Conservation (phyloP, 92 coral and sea anemone species). For the Blastomussa wellsi region DNA sequence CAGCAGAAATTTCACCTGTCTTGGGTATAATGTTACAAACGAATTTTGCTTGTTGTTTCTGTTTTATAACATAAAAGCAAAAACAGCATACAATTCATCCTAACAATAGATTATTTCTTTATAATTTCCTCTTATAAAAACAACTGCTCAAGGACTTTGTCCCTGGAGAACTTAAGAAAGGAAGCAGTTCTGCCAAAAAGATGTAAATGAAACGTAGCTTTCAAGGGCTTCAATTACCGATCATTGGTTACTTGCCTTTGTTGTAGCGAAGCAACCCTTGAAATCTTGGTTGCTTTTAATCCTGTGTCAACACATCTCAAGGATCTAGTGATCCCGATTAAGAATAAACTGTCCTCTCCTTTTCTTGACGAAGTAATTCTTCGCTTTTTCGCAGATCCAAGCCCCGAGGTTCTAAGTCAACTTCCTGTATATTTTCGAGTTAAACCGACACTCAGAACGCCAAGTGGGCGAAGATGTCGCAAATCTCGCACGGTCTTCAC, state of each 20-base stretch:
- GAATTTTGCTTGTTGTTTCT: slow-evolving; percentile 28
- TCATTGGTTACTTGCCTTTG: slow-evolving; percentile 41
- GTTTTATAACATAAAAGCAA: slow-evolving; percentile 24
- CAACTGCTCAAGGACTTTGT: slow-evolving; percentile 32
- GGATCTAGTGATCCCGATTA: slow-evolving; percentile 14
- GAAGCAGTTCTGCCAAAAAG: slow-evolving; percentile 42
- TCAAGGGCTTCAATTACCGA: slow-evolving; percentile 37
- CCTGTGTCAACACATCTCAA: slow-evolving; percentile 35
- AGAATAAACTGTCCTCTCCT: slow-evolving; percentile 1
- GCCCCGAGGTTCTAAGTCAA: slow-evolving; percentile 84
- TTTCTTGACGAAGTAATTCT: slow-evolving; percentile 2
- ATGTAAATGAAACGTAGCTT: slow-evolving; percentile 23
- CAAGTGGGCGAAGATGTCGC: slow-evolving; percentile 97
- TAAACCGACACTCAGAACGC: slow-evolving; percentile 92
- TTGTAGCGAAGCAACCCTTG: slow-evolving; percentile 44
- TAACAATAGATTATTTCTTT: slow-evolving; percentile 33
- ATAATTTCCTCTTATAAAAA: slow-evolving; percentile 29
- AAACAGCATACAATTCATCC: background rate
- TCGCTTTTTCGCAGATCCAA: slow-evolving; percentile 66
- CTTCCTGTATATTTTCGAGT: slow-evolving; percentile 97
- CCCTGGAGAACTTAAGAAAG: slow-evolving; percentile 11
- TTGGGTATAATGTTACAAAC: slow-evolving; percentile 28
- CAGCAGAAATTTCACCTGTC: slow-evolving; percentile 29
- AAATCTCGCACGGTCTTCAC: slow-evolving; percentile 98
- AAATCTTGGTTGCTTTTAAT: slow-evolving; percentile 32